Evolutionary conservation across 2,888 invertebrate species (phyloP).

Genomic region (Tolmerus cingulatus): DNA sequence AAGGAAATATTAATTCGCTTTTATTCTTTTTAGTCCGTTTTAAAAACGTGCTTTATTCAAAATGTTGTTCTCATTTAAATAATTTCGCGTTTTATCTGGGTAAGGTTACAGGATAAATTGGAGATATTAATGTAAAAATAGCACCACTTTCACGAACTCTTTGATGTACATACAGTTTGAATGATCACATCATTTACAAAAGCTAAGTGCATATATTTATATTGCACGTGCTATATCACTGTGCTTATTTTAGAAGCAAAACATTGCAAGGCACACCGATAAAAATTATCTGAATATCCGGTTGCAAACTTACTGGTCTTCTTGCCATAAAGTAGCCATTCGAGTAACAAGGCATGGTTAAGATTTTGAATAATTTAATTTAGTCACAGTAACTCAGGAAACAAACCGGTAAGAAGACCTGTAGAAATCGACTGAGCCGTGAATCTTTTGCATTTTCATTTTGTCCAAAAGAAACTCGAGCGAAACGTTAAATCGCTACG

Average conservation of each 20-base stretch:
- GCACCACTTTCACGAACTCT: background rate
- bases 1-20: too few species aligned
- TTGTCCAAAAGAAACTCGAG: background rate
- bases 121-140: background rate
- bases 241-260: background rate
- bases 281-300: background rate
- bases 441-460: background rate
- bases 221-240: background rate
- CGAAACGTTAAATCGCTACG: background rate
- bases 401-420: background rate
- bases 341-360: constrained; percentile 4
- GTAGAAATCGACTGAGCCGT: background rate
- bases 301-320: background rate
- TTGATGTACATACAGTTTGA: background rate
- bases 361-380: background rate
- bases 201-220: background rate
- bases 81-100: too few species aligned
- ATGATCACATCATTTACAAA: background rate
- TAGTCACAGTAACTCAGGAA: background rate
- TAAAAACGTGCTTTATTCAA: too few species aligned
- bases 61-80: too few species aligned
- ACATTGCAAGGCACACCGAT: background rate
- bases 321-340: background rate
- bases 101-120: background rate
- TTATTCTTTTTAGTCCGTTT: too few species aligned